phyloP scores from a whole-genome alignment of 2,888 invertebrate genomes.

The Pollenia griseotomentosa region DNA sequence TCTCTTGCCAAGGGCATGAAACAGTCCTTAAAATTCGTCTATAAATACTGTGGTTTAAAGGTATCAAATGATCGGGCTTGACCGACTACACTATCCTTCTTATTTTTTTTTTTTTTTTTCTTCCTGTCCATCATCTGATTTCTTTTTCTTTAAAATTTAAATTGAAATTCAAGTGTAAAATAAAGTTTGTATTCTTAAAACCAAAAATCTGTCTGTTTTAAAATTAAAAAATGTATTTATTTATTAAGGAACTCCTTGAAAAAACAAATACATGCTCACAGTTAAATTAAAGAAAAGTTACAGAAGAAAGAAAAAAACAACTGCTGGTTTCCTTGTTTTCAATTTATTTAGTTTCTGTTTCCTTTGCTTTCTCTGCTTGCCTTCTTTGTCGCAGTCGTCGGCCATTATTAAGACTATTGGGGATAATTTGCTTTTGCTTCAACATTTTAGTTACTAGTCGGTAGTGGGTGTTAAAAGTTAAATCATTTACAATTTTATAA shows the following conservation, averaged over 20 bases:
- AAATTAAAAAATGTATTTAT: too few relatives aligned
- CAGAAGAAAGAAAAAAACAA: neutral
- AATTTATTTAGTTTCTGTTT: slow-evolving; percentile 50
- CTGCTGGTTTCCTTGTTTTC: slow-evolving; percentile 48
- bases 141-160: too few relatives aligned
- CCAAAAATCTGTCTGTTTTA: neutral
- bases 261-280: neutral
- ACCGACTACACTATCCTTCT: too few relatives aligned
- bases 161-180: too few relatives aligned
- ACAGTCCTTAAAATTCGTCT: too few relatives aligned
- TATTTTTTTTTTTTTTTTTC: too few relatives aligned
- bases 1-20: too few relatives aligned
- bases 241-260: neutral
- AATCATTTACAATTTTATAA: slow-evolving; percentile 58
- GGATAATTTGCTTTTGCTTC: slow-evolving; percentile 18
- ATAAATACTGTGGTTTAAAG: too few relatives aligned
- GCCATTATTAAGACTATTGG: neutral
- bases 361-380: slow-evolving; percentile 18
- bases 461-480: slow-evolving; percentile 63
- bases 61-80: too few relatives aligned
- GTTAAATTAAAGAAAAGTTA: neutral
- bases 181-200: neutral
- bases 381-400: neutral
- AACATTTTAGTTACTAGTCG: neutral
- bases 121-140: too few relatives aligned